Conservation (phyloP, 2,888 invertebrate species). For the Choreutis nemorana region DNA sequence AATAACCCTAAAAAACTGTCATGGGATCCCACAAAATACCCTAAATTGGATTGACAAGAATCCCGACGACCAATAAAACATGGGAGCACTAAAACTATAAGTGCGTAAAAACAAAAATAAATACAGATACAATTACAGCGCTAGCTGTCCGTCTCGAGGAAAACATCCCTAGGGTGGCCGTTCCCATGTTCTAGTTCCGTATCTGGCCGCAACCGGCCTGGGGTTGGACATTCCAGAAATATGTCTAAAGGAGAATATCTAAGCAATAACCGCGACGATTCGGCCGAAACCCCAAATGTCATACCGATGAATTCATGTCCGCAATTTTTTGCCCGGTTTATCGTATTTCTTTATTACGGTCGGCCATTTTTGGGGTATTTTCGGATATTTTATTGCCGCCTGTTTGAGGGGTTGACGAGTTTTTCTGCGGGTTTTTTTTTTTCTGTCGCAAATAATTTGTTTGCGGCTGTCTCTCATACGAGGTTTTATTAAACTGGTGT, state of each 20-base stretch:
- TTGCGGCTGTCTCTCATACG: no score
- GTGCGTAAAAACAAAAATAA: constrained; percentile 57
- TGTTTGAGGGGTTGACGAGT: no score
- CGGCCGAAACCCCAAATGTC: constrained; percentile 53
- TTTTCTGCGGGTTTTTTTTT: no score
- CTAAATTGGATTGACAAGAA: constrained; percentile 61
- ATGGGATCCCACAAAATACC: no score
- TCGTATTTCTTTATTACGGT: constrained; percentile 63
- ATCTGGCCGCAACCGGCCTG: constrained; percentile 20
- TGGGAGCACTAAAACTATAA: constrained; percentile 60
- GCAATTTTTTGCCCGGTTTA: constrained; percentile 58
- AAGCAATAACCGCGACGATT: constrained; percentile 51
- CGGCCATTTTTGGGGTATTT: constrained; percentile 42
- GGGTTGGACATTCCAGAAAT: constrained; percentile 6
- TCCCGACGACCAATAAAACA: constrained; percentile 56
- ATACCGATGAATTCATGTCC: constrained; percentile 65
- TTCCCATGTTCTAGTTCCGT: no score
- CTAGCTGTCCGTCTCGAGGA: no score
- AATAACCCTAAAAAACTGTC: no score
- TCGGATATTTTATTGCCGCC: no score
- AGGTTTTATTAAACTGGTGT: no score
- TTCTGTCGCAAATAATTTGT: no score
- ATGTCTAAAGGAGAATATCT: constrained; percentile 25
- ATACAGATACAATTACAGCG: no score
- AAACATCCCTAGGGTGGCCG: no score